Base-by-base conservation (phyloP, 2,888 invertebrate species). In the Polymixis flavicincta region DNA sequence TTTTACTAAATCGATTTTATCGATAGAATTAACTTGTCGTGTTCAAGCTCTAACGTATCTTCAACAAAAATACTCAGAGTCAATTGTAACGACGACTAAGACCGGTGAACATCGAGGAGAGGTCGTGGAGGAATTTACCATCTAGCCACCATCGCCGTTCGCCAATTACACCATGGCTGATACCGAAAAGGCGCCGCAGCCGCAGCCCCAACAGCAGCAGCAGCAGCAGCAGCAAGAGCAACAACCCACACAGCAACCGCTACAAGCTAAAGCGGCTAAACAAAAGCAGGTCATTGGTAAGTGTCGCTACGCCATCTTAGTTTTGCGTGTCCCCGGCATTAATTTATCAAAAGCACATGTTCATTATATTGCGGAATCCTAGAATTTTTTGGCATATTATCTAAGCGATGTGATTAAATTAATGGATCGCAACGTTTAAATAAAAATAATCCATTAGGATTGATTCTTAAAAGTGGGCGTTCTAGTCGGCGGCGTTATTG, bases 81-180 rank as follows among this genome's bases (percentile, higher is more conserved):
- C 72, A 91, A 87, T 94, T 93, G 93, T 92, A 93, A 93, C 93
- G 93, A 93, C 93, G 93, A 94, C 97, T 97, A 97, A 97, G 96
- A 97, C 97, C 96, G 96, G 97, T 97, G 96, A 97, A 97, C 97
- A 97, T 97, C 97, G 96, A 97, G 97, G 97, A 97, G 97, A 97
- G 97, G 97, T 97, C 97, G 97, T 97, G 97, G 97, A 97, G 97
- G 97, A 97, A 97, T 97, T 97, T 97, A 97, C 97, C 97, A 97
- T 97, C 97, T 97, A 96, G 95, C 96, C 97, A 97, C 97, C 97
- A 97, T 97, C 97, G 97, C 97, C 97, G 97, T 97, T 97, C 97
- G 97, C 97, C 97, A 97, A 97, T 97, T 97, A 97, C 98, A 98
- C 97, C 98, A 99, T 99, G 99, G 98, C 99, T 98, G 99, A 99